Conservation (phyloP, 2,888 invertebrate species). For the Zaprionus lineosus region DNA sequence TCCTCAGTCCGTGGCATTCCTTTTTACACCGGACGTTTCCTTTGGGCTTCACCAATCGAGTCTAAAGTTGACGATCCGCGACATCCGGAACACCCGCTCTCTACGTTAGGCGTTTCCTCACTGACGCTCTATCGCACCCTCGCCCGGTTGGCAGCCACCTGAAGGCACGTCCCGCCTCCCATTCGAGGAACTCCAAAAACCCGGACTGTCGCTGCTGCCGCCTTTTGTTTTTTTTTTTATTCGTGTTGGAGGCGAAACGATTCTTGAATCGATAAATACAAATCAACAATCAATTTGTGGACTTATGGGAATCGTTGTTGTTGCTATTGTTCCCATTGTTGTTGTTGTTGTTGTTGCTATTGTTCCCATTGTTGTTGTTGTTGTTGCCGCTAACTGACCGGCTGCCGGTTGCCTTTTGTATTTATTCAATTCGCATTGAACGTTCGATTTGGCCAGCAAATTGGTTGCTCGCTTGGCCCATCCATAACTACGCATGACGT, state of each 20-base stretch:
- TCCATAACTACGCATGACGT: constrained; percentile 55
- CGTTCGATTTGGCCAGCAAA: constrained; percentile 42
- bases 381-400: constrained; percentile 7
- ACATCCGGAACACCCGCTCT: no score
- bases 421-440: constrained; percentile 17
- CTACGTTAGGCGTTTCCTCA: no score
- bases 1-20: no score
- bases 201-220: no score
- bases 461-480: constrained; percentile 21
- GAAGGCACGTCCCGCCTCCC: no score
- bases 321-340: constrained; percentile 27
- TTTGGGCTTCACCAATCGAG: no score
- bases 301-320: constrained; percentile 24
- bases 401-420: constrained; percentile 16
- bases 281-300: constrained; percentile 53
- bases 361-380: constrained; percentile 27
- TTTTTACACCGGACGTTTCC: no score
- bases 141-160: no score
- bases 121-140: no score
- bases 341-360: constrained; percentile 28
- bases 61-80: no score
- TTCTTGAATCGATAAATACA: constrained; percentile 68
- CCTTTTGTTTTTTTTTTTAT: constrained; percentile 10
- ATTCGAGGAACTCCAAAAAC: no score
- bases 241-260: constrained; percentile 64